Evolutionary conservation across 2,113 vertebrate species (phyloP).

Genomic region (Struthio camelus): DNA sequence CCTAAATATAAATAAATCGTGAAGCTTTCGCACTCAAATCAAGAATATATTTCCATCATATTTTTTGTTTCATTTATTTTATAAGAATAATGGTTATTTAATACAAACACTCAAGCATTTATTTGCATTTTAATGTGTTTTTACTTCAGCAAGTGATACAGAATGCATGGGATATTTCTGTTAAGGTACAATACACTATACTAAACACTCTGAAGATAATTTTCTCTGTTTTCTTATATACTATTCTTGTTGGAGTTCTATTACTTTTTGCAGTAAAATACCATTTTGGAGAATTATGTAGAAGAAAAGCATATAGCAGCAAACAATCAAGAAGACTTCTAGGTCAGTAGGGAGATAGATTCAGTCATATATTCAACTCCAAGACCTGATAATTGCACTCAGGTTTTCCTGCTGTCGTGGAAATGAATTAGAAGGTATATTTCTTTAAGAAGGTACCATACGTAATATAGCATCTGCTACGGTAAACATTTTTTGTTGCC

Average conservation of each 20-base stretch:
- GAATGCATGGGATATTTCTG: background rate
- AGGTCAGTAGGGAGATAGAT: background rate
- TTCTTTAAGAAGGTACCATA: background rate
- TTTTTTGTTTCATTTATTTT: background rate
- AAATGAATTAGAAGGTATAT: background rate
- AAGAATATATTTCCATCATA: background rate
- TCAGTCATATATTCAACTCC: background rate
- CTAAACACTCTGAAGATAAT: background rate
- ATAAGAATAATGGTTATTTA: background rate
- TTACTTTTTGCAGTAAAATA: background rate
- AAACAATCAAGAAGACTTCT: background rate
- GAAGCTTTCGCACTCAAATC: background rate
- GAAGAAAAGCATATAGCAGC: background rate
- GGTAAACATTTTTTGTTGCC: background rate
- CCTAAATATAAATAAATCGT: background rate
- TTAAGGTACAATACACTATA: background rate
- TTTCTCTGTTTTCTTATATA: background rate
- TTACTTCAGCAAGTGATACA: background rate
- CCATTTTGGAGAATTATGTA: background rate
- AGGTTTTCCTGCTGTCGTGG: background rate
- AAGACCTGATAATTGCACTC: background rate
- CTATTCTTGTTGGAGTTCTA: background rate
- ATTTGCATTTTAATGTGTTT: background rate
- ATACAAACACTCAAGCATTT: background rate
- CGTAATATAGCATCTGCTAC: background rate